Conservation (phyloP, 2,113 vertebrate species). For the Crotalus helleri region DNA sequence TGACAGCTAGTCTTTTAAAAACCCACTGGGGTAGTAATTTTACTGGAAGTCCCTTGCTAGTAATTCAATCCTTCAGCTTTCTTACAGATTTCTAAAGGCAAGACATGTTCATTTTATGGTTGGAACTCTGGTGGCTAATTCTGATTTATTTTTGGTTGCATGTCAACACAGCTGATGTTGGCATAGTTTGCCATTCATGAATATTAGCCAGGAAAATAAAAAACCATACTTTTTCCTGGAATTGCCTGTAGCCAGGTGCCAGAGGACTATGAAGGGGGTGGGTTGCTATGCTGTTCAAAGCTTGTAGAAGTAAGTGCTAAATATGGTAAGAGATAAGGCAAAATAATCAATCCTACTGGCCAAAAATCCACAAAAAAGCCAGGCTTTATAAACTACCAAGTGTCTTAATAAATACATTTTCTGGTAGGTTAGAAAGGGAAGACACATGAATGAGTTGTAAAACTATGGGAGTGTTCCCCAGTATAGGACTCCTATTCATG, state of each 20-base stretch:
- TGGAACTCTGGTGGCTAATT: conserved; percentile 7
- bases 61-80: not conserved
- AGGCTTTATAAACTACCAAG: not conserved
- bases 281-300: not conserved
- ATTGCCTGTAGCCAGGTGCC: conserved; percentile 4
- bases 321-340: conserved; percentile 13
- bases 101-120: conserved; percentile 5
- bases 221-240: conserved; percentile 12
- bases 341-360: not conserved
- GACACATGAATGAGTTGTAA: not conserved
- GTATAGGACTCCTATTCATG: not conserved
- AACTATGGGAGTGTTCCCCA: not conserved
- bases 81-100: conserved; percentile 1
- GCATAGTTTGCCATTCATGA: conserved; percentile 22
- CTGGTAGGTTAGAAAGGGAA: conserved; percentile 8
- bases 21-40: not conserved
- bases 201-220: conserved; percentile 13
- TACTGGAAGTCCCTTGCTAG: not conserved
- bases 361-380: not conserved
- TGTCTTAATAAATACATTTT: conserved; percentile 12
- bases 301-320: conserved; percentile 13
- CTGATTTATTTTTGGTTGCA: conserved; percentile 27
- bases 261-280: not conserved
- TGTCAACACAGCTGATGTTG: conserved; percentile 21
- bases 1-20: not conserved